Percentiles rank a stretch among this genome's conserved stretches.
phyloP scores from a whole-genome alignment of 92 coral and sea anemone species.

The Porites evermanni region DNA sequence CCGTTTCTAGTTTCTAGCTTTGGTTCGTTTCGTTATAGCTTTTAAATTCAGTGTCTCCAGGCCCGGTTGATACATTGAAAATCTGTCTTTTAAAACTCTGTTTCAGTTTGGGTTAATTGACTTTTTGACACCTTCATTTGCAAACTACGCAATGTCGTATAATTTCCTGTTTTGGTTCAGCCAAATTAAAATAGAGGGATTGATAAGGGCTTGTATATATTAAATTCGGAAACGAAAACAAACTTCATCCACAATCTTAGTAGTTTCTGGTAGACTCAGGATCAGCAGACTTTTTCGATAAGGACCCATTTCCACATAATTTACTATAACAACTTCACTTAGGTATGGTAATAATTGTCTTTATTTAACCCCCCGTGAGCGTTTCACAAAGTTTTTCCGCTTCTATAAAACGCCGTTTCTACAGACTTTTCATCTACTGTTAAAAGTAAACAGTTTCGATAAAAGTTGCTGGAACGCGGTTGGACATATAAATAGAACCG shows the following conservation, averaged over 20 bases:
- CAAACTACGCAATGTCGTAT: not conserved
- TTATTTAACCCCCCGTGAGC: not conserved
- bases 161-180: constrained; percentile 45
- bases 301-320: too few relatives aligned
- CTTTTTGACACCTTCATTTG: constrained; percentile 8
- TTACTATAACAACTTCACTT: not conserved
- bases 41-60: too few relatives aligned
- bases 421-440: not conserved
- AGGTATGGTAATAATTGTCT: not conserved
- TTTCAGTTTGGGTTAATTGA: constrained; percentile 14
- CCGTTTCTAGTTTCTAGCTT: too few relatives aligned
- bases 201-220: constrained; percentile 7
- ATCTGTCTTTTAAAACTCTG: not conserved
- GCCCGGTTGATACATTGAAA: too few relatives aligned
- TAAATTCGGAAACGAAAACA: not conserved
- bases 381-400: not conserved
- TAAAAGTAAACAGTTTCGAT: constrained; percentile 22
- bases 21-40: too few relatives aligned
- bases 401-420: not conserved
- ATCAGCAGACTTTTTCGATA: too few relatives aligned
- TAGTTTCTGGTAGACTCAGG: too few relatives aligned
- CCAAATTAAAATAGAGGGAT: not conserved
- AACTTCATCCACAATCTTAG: not conserved
- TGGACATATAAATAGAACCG: not conserved
- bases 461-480: not conserved